phyloP scores from a whole-genome alignment of 2,888 invertebrate species.

The Agriotes lineatus region DNA sequence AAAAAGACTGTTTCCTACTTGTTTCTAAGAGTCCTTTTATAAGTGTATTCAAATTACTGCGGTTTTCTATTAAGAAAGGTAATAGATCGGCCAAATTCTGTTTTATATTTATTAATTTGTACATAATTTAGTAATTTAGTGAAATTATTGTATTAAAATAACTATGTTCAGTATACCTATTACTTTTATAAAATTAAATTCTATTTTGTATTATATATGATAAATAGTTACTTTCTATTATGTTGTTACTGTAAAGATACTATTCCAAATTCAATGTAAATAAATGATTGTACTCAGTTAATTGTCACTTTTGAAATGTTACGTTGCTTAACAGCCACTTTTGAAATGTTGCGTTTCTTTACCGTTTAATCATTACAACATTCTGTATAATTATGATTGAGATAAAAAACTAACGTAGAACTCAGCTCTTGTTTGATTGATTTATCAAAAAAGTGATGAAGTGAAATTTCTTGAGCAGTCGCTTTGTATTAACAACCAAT shows the following conservation, averaged over 20 bases:
- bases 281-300: not conserved
- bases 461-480: too few species aligned
- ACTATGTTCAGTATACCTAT: not conserved
- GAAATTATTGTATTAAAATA: not conserved
- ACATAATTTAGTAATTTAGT: conserved; percentile 16
- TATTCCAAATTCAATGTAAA: conserved; percentile 37
- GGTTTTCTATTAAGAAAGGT: conserved; percentile 5
- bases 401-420: too few species aligned
- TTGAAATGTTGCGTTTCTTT: too few species aligned
- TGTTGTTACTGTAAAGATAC: conserved; percentile 11
- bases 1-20: conserved; percentile 15
- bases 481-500: too few species aligned
- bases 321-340: too few species aligned
- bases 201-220: conserved; percentile 23
- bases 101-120: conserved; percentile 15
- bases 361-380: too few species aligned
- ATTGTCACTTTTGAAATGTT: not conserved
- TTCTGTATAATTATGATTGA: too few species aligned
- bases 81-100: not conserved
- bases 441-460: too few species aligned
- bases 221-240: conserved; percentile 24
- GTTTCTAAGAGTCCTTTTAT: conserved; percentile 7
- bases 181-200: conserved; percentile 15
- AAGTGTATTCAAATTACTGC: conserved; percentile 1
- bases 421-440: too few species aligned